phyloP scores from a whole-genome alignment of 2,888 invertebrate species.

The Mylabris sibirica region DNA sequence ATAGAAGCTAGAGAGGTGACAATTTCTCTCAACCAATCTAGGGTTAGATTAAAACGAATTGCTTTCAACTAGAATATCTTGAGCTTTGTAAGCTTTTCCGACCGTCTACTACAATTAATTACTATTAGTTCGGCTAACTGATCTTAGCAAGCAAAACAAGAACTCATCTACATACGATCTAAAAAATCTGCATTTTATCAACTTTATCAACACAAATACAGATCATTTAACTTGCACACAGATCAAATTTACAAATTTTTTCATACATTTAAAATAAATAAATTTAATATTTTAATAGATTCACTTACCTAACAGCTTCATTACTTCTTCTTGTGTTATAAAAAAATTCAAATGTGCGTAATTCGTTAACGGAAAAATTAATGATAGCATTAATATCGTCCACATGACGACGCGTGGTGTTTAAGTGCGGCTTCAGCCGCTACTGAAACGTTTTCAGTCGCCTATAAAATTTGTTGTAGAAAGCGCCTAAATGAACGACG shows the following conservation, averaged over 20 bases:
- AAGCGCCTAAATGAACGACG: conserved; percentile 28
- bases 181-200: no score
- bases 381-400: conserved; percentile 42
- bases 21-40: conserved; percentile 48
- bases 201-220: no score
- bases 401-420: conserved; percentile 39
- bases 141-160: background rate
- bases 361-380: conserved; percentile 55
- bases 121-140: conserved; percentile 17
- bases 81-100: conserved; percentile 40
- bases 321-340: conserved; percentile 81
- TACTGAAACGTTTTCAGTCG: conserved; percentile 47
- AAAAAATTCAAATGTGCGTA: conserved; percentile 80
- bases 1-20: conserved; percentile 42
- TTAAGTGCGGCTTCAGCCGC: conserved; percentile 58
- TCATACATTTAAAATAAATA: conserved; percentile 1
- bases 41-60: conserved; percentile 47
- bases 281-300: background rate
- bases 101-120: conserved; percentile 42
- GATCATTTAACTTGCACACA: background rate
- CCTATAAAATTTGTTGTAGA: conserved; percentile 33
- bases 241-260: background rate
- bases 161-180: background rate
- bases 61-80: conserved; percentile 47
- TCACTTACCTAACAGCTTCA: conserved; percentile 78